Conservation (phyloP, 2,888 invertebrate genomes). For the Tenthredo scrophulariae region DNA sequence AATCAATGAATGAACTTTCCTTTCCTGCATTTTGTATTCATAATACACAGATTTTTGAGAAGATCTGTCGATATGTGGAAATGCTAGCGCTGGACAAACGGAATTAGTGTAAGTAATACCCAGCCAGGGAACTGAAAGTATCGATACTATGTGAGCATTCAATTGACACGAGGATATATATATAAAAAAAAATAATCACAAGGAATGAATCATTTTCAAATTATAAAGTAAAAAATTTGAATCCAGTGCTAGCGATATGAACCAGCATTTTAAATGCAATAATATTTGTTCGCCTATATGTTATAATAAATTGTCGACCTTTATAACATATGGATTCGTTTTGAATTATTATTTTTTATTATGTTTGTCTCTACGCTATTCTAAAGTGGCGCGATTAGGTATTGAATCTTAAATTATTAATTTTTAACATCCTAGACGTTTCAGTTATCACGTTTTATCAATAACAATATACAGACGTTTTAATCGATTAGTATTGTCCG, state of each 20-base stretch:
- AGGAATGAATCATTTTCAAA: background rate
- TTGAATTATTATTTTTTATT: background rate
- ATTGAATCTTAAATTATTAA: conserved; percentile 12
- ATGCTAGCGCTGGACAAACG: background rate
- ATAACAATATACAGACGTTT: conserved; percentile 48
- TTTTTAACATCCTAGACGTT: conserved; percentile 49
- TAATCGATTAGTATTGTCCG: conserved; percentile 52
- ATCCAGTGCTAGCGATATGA: conserved; percentile 6
- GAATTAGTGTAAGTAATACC: background rate
- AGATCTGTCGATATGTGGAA: background rate
- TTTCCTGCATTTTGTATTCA: conserved; percentile 7
- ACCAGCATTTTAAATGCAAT: conserved; percentile 15
- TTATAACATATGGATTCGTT: conserved; percentile 15
- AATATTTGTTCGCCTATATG: conserved; percentile 23
- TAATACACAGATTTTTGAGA: background rate
- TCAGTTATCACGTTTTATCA: conserved; percentile 51
- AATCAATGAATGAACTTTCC: background rate
- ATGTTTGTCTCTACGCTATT: conserved; percentile 7
- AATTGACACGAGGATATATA: background rate
- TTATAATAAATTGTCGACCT: conserved; percentile 7
- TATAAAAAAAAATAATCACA: background rate
- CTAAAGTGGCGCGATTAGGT: conserved; percentile 11
- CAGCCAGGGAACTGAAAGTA: background rate
- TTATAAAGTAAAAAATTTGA: background rate
- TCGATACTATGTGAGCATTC: background rate